Evolutionary conservation across 2,113 vertebrate genomes (phyloP), one percentile per base, ranked within the genome.

Genomic region (Alligator sinensis): DNA sequence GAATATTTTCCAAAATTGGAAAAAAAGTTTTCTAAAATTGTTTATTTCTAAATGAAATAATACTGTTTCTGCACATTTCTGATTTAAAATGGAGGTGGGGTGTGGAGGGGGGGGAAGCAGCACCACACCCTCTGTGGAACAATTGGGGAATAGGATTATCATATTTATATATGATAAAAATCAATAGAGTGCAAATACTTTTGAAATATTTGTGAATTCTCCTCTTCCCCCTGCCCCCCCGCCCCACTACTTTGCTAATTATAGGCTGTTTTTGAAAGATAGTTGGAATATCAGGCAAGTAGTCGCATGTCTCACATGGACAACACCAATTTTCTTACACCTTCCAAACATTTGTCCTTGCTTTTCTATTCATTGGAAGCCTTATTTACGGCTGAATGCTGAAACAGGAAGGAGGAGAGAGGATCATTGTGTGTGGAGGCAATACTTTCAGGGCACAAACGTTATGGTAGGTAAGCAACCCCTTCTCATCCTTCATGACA

Each of bases 351-450:
- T 87, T 19, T 77, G 75, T 76, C 89, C 85, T 83, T 88, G 82
- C 55, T 77, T 57, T 79, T 72, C 16, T 77, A 1, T 11, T 88
- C 17, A 6, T 28, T 28, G 30, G 57, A 24, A 64, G 76, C 70
- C 62, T 47, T 68, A 1, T 59, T 38, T 0, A 0, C 0, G 0
- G 2, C 54, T 30, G 77, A 25, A 19, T 77, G 82, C 1, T 2
- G 77, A 89, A 57, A 11, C 2, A 66, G 63, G 72, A n/a, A n/a
- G 61, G 34, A 70, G 27, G 54, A 16, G 38, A 59, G 14, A 17
- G 58, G 18, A 78, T 2, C 0, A 0, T 24, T 9, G 11, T 14
- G 38, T 54, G 3, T 0, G 12, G 63, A 76, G n/a, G 30, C 80
- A 25, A 30, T 1, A 16, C 11, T 58, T 38, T 68, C 61, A 21